These are phyloP conservation scores for Nesoenas mayeri DNA, from an alignment of 2,113 vertebrate genomes.

Conservation along the genomic window DNA sequence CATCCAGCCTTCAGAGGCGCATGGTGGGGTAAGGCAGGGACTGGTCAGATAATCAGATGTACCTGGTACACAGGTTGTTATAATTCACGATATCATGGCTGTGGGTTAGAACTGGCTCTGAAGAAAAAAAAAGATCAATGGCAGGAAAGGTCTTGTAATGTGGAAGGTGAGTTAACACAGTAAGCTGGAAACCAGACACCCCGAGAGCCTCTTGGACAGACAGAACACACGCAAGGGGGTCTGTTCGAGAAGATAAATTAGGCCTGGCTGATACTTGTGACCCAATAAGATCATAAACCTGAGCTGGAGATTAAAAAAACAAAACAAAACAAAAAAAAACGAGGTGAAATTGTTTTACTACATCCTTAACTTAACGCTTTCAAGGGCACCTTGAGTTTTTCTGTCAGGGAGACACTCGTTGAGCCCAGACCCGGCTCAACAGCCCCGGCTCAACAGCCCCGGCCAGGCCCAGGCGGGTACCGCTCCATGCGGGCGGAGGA, in stretches of 20 bases:
- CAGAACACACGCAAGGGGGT: rapidly evolving
- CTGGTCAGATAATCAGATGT: rapidly evolving
- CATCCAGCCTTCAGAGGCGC: neutral
- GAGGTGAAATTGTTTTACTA: too few species aligned
- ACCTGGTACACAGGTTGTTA: neutral
- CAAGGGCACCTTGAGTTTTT: neutral
- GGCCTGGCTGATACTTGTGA: neutral
- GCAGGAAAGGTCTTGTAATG: rapidly evolving
- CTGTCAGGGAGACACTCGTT: rapidly evolving
- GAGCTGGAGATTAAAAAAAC: neutral
- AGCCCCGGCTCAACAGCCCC: neutral
- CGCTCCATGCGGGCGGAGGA: rapidly evolving
- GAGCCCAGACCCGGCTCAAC: too few species aligned
- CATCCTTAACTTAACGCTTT: neutral
- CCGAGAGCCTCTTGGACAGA: neutral
- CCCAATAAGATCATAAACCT: neutral
- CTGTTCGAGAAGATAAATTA: neutral
- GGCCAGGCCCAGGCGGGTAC: too few species aligned
- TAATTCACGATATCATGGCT: rapidly evolving
- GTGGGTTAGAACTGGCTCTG: neutral
- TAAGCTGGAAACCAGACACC: neutral
- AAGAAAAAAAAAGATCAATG: neutral
- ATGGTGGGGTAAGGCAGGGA: neutral
- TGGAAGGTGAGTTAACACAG: neutral
- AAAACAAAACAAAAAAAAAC: too few species aligned